These are phyloP conservation scores for Cheilosia scutellata DNA, from an alignment of 2,888 invertebrate genomes.

Conservation along the genomic window DNA sequence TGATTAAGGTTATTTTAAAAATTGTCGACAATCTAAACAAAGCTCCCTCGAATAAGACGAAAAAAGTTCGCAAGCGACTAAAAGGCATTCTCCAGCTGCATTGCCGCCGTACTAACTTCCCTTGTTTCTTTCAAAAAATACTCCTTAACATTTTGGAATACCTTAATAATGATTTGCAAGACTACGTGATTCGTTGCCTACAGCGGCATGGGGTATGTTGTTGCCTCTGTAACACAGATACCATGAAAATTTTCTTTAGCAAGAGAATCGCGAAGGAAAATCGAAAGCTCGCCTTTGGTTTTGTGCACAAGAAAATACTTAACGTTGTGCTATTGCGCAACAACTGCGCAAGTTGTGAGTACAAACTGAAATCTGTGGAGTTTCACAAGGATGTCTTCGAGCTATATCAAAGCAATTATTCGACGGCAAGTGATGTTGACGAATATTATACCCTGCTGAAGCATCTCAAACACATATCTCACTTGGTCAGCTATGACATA, in stretches of 20 bases:
- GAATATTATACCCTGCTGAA: conserved; percentile 78
- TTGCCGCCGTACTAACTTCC: conserved; percentile 76
- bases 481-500: conserved; percentile 80
- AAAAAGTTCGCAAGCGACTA: conserved; percentile 77
- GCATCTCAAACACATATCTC: conserved; percentile 82
- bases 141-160: conserved; percentile 79
- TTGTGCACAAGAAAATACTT: conserved; percentile 80
- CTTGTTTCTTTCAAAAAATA: conserved; percentile 82
- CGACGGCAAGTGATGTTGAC: conserved; percentile 54
- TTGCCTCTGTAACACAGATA: conserved; percentile 81
- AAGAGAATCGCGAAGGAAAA: conserved; percentile 77
- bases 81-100: conserved; percentile 78
- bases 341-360: conserved; percentile 80
- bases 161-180: conserved; percentile 78
- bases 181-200: conserved; percentile 80
- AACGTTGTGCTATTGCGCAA: conserved; percentile 79
- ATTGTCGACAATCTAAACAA: conserved; percentile 80
- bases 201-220: conserved; percentile 82
- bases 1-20: conserved; percentile 80
- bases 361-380: conserved; percentile 80
- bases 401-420: conserved; percentile 52
- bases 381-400: conserved; percentile 78
- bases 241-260: conserved; percentile 79
- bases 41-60: conserved; percentile 68
- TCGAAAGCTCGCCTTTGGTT: conserved; percentile 81